Percentiles rank a stretch among this genome's conserved stretches.
Evolutionary conservation across 1,140 invertebrate genomes (phyloP).

Genomic region (Cardiocondyla obscurior): DNA sequence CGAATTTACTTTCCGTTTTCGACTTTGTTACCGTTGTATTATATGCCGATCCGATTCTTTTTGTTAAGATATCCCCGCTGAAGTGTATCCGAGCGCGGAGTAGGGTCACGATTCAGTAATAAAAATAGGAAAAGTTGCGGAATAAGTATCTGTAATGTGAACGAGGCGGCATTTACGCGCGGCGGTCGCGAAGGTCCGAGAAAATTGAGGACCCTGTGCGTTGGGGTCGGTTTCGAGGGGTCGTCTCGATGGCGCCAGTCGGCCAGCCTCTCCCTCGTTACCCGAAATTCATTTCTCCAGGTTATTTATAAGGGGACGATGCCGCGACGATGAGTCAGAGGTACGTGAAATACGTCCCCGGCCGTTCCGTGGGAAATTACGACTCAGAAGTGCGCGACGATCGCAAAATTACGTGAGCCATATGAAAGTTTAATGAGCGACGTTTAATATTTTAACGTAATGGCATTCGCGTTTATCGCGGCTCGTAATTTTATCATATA

Average conservation of each 20-base stretch:
- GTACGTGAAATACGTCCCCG: conserved; percentile 28
- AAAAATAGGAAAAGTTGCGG: not conserved
- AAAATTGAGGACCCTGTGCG: not conserved
- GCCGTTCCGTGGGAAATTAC: conserved; percentile 44
- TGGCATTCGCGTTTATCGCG: not conserved
- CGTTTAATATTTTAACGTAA: conserved; percentile 32
- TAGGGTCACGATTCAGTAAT: not conserved
- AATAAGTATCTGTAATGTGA: not conserved
- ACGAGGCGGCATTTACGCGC: not conserved
- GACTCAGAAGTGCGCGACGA: conserved; percentile 19
- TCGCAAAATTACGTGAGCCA: conserved; percentile 18
- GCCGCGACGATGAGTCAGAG: conserved; percentile 57
- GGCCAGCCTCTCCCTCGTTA: not conserved
- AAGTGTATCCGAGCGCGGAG: not conserved
- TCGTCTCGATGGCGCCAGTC: conserved; percentile 61
- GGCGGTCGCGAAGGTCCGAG: conserved; percentile 31
- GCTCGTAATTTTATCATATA: not conserved
- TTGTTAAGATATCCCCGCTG: not conserved
- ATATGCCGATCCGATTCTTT: not conserved
- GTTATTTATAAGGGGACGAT: conserved; percentile 56
- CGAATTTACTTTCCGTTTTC: not conserved
- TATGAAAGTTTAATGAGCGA: conserved; percentile 36
- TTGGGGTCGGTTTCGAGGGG: conserved; percentile 68
- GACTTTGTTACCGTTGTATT: not conserved
- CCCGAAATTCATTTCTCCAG: conserved; percentile 65